These are phyloP conservation scores for Contarinia nasturtii DNA, from an alignment of 1,140 invertebrate species.

Conservation along the genomic window DNA sequence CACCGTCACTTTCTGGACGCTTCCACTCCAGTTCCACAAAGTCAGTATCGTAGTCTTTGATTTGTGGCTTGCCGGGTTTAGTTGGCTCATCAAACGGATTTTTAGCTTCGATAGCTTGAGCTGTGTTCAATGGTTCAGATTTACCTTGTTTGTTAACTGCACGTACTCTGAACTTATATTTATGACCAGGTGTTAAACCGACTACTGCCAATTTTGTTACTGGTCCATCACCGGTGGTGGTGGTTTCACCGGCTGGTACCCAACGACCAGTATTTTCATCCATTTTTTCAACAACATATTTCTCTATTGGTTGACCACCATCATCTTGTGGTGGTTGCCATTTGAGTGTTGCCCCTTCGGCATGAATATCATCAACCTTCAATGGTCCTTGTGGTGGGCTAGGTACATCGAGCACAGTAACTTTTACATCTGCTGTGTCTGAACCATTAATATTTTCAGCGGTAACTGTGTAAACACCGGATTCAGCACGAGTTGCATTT, in stretches of 20 bases:
- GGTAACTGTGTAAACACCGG: slow-evolving; percentile 76
- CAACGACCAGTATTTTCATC: slow-evolving; percentile 83
- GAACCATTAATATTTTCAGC: slow-evolving; percentile 88
- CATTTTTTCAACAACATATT: slow-evolving; percentile 86
- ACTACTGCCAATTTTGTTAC: slow-evolving; percentile 50
- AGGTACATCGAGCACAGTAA: slow-evolving; percentile 81
- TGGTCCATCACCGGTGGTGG: slow-evolving; percentile 56
- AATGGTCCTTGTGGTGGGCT: slow-evolving; percentile 80
- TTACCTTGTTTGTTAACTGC: slow-evolving; percentile 92
- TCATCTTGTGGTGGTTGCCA: slow-evolving; percentile 87
- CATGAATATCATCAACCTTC: slow-evolving; percentile 59
- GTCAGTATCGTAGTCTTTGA: slow-evolving; percentile 81
- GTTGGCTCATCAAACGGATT: slow-evolving; percentile 88
- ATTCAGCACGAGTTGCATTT: slow-evolving; percentile 69
- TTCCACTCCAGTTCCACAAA: slow-evolving; percentile 93
- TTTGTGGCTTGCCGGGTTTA: slow-evolving; percentile 70
- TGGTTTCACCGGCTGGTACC: slow-evolving; percentile 81
- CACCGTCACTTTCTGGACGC: slow-evolving; percentile 67
- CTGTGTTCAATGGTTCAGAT: slow-evolving; percentile 78
- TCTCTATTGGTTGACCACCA: slow-evolving; percentile 73
- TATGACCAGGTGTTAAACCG: slow-evolving; percentile 69
- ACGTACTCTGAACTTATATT: slow-evolving; percentile 90
- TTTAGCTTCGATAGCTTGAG: slow-evolving; percentile 86
- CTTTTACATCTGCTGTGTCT: slow-evolving; percentile 78
- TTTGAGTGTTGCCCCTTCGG: slow-evolving; percentile 44